Percentiles rank a stretch among this genome's conserved stretches.
phyloP scores from a whole-genome alignment of 2,797 vertebrate genomes.

The Eupleurogrammus muticus region DNA sequence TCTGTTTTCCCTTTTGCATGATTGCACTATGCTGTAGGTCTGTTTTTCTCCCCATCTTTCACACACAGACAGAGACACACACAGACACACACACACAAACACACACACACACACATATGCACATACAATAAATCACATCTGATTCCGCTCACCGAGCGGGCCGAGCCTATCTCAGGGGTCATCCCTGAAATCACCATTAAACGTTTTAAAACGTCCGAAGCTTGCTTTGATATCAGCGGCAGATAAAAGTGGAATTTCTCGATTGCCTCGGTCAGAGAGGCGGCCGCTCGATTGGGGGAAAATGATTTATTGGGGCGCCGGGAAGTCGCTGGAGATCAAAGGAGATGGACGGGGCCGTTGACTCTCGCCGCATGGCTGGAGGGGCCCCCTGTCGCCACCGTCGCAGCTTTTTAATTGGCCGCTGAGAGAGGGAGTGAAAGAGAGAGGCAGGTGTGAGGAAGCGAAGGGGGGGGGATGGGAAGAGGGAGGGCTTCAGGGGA shows the following conservation, averaged over 20 bases:
- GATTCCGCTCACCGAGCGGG: constrained; percentile 24
- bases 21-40: constrained; percentile 27
- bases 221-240: constrained; percentile 63
- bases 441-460: constrained; percentile 17
- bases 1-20: constrained; percentile 47
- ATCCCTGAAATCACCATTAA: constrained; percentile 73
- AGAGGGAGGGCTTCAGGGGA: constrained; percentile 6
- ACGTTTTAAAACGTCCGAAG: constrained; percentile 64
- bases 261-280: constrained; percentile 72
- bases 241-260: constrained; percentile 75
- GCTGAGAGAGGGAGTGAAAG: constrained; percentile 38
- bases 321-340: constrained; percentile 74
- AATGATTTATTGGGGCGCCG: constrained; percentile 80
- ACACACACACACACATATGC: constrained; percentile 16
- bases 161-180: constrained; percentile 53
- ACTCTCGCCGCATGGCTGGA: constrained; percentile 49
- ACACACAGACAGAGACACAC: constrained; percentile 17
- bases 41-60: neutral
- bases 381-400: constrained; percentile 52
- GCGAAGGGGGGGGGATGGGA: constrained; percentile 2
- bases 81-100: constrained; percentile 25
- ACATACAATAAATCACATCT: constrained; percentile 54
- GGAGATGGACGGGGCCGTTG: constrained; percentile 49
- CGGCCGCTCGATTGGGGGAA: constrained; percentile 64
- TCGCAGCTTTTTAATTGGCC: constrained; percentile 81